A percentile compares a stretch with the other conserved stretches of the same genome.
These are phyloP conservation scores for Orchesellides sinensis DNA, from an alignment of 2,888 invertebrate genomes.

Conservation along the genomic window DNA sequence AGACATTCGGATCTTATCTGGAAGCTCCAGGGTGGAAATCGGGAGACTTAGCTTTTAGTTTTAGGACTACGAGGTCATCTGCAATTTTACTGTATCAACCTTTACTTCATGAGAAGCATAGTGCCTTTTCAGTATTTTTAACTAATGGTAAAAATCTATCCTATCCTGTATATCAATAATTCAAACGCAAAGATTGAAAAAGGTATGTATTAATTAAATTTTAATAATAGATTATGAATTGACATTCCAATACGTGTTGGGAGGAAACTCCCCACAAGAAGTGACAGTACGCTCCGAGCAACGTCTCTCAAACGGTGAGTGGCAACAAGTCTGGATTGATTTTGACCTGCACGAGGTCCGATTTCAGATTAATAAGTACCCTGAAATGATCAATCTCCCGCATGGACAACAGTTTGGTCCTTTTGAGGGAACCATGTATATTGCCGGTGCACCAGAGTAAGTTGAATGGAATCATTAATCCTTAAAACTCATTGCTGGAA, in stretches of 20 bases:
- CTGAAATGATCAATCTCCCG: constrained; percentile 90
- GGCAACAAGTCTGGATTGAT: constrained; percentile 98
- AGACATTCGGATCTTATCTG: constrained; percentile 93
- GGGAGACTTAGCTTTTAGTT: constrained; percentile 94
- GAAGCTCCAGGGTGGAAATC: constrained; percentile 96
- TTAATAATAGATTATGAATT: constrained; percentile 84
- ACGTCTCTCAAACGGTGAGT: constrained; percentile 93
- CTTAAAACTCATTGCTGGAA: not conserved
- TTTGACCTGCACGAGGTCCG: constrained; percentile 95
- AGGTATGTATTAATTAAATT: not conserved
- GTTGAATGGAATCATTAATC: constrained; percentile 76
- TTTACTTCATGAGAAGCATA: constrained; percentile 91
- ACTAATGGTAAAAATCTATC: constrained; percentile 80
- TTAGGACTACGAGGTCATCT: constrained; percentile 92
- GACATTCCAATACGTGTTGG: constrained; percentile 92
- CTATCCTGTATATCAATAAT: not conserved
- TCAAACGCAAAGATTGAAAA: too few relatives aligned
- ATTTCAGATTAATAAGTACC: constrained; percentile 94
- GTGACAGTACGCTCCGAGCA: constrained; percentile 89
- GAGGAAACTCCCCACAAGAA: constrained; percentile 89
- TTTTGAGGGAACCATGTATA: constrained; percentile 81
- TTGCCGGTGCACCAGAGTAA: constrained; percentile 94
- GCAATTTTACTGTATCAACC: constrained; percentile 94
- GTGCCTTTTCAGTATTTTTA: constrained; percentile 93
- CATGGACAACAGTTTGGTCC: constrained; percentile 79